Base-by-base conservation (phyloP, 2,113 vertebrate genomes). In the Macquaria ambigua region DNA sequence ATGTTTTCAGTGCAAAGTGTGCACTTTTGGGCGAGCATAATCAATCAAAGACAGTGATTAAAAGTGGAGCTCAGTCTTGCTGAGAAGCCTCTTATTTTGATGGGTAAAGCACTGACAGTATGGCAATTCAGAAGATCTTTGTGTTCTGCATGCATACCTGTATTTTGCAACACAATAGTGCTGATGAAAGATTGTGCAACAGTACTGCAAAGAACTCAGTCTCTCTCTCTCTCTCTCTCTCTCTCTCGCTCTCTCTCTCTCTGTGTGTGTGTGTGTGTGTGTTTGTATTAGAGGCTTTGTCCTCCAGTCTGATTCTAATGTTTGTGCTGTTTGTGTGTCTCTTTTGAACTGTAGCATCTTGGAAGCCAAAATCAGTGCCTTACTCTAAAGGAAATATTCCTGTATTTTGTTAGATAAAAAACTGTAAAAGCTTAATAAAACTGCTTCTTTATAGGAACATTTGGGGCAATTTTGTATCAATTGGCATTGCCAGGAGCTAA, bases 41-140 rank as follows among this genome's bases (percentile, higher is more conserved):
- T 91, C 92, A 92, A 93, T 95, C 93, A 91, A 83, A 90, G 89
- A 87, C 84, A 73, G 87, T 93, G 94, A 93, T 94, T 95, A 93
- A 93, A 90, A 84, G 87, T 86, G 59, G 84, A 81, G 88, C 85
- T 87, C 85, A 61, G 89, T 78, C 84, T 93, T 90, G 90, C 91
- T 91, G 89, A 87, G 91, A 89, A 89, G 87, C 83, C 41, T 91
- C 76, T 86, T 90, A 83, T 92, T 91, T 89, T 92, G 90, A 93
- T 31, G 74, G 58, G 46, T 80, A 66, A 81, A 82, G 81, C 79
- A 82, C 69, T 85, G 87, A 91, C 84, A 90, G 91, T 72, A 63
- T 81, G 89, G 81, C 77, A 87, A 90, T 90, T 80, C 82, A 74
- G 58, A 87, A 74, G 55, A 87, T 77, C 79, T 84, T 89, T 90